Percentiles rank a stretch among this genome's conserved stretches.
phyloP scores from a whole-genome alignment of 2,888 invertebrate species.

The Hymenopus coronatus region DNA sequence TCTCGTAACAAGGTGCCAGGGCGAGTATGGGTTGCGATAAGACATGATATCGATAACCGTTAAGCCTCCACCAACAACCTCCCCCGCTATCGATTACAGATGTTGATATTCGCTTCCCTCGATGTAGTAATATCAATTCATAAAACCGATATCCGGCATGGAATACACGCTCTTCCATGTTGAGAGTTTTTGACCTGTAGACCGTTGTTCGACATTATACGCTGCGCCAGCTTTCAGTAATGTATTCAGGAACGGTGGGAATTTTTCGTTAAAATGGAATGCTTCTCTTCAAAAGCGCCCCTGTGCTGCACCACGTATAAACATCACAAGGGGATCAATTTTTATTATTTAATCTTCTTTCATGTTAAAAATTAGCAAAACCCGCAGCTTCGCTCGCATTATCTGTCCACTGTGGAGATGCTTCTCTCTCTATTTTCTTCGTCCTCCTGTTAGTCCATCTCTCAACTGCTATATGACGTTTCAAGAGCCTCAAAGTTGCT shows the following conservation, averaged over 20 bases:
- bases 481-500: too few relatives aligned
- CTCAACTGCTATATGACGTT: too few relatives aligned
- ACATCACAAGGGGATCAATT: neutral
- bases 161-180: neutral
- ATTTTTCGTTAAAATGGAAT: neutral
- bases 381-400: too few relatives aligned
- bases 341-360: neutral
- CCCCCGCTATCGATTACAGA: neutral
- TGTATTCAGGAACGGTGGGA: neutral
- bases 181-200: neutral
- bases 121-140: conserved; percentile 6
- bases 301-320: neutral
- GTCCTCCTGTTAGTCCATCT: too few relatives aligned
- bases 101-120: neutral
- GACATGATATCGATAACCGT: neutral
- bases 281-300: neutral
- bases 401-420: too few relatives aligned
- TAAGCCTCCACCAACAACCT: neutral
- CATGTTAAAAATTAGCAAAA: too few relatives aligned
- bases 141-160: conserved; percentile 1
- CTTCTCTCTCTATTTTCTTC: too few relatives aligned
- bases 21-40: neutral
- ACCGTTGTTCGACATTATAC: neutral
- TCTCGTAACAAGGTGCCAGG: neutral
- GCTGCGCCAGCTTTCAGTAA: neutral